A percentile compares a stretch with the other conserved stretches of the same genome.
Conservation (phyloP, 2,797 vertebrate species). For the Apogon hyalosoma region DNA sequence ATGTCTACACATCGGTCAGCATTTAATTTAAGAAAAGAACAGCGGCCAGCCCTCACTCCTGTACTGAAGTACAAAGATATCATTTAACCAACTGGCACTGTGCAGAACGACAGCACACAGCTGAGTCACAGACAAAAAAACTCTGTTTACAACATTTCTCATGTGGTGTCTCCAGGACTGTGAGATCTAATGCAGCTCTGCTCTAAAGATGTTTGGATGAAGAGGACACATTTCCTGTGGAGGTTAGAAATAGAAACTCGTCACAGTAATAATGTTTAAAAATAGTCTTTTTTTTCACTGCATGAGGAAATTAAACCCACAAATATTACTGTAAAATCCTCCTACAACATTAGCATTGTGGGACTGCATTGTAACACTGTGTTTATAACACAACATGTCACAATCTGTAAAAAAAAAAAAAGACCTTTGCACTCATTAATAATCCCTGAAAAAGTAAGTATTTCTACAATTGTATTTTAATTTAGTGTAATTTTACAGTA, state of each 20-base stretch:
- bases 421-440: no score
- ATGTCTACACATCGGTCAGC: neutral
- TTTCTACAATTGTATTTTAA: no score
- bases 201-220: conserved; percentile 67
- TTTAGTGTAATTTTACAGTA: no score
- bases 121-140: conserved; percentile 71
- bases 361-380: no score
- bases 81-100: conserved; percentile 41
- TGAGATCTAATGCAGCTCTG: conserved; percentile 45
- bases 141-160: conserved; percentile 69
- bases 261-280: neutral
- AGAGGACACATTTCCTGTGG: conserved; percentile 61
- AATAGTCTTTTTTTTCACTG: neutral
- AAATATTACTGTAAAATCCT: neutral
- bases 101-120: conserved; percentile 22
- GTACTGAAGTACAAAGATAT: conserved; percentile 42
- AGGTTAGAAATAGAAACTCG: conserved; percentile 28
- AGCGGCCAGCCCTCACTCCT: conserved; percentile 24
- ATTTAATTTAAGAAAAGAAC: conserved; percentile 40
- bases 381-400: no score
- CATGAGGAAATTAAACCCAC: neutral
- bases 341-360: no score
- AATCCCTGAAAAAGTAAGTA: no score
- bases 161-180: conserved; percentile 32
- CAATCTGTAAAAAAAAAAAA: no score